phyloP scores from a whole-genome alignment of 1,140 invertebrate species.

The Drosophila parvula region DNA sequence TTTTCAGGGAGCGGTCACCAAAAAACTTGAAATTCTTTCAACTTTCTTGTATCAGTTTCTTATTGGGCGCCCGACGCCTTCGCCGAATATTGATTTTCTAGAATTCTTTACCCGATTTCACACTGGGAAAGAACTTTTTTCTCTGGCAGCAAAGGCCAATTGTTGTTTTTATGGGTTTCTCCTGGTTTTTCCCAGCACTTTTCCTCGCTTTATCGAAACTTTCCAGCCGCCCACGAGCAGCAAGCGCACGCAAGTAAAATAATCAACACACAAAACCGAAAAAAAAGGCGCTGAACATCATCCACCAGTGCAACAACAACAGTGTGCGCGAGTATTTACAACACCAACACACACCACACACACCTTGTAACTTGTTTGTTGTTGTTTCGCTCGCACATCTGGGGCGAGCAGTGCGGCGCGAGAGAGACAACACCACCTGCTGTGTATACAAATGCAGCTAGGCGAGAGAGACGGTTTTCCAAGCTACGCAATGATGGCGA shows the following conservation, averaged over 20 bases:
- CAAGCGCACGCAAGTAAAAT: slow-evolving; percentile 76
- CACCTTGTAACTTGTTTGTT: slow-evolving; percentile 81
- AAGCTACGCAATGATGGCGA: slow-evolving; percentile 29
- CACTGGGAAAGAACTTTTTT: slow-evolving; percentile 38
- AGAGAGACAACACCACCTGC: slow-evolving; percentile 73
- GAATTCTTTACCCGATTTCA: slow-evolving; percentile 41
- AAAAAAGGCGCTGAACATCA: slow-evolving; percentile 82
- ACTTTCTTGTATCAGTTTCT: slow-evolving; percentile 56
- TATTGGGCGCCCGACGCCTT: slow-evolving; percentile 50
- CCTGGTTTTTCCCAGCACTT: slow-evolving; percentile 20
- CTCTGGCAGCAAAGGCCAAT: slow-evolving; percentile 1
- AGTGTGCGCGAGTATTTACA: slow-evolving; percentile 73
- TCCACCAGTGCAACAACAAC: slow-evolving; percentile 76
- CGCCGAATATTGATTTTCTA: slow-evolving; percentile 70
- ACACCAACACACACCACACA: slow-evolving; percentile 59
- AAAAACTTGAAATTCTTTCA: slow-evolving; percentile 52
- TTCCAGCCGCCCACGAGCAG: slow-evolving; percentile 69
- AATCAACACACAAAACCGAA: slow-evolving; percentile 65
- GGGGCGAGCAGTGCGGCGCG: slow-evolving; percentile 49
- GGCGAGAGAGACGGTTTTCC: slow-evolving; percentile 40
- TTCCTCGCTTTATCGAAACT: slow-evolving; percentile 23
- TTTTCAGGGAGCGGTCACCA: slow-evolving; percentile 68
- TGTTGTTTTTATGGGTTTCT: slow-evolving; percentile 19
- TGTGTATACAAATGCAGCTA: slow-evolving; percentile 67
- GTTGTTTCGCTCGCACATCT: slow-evolving; percentile 76